A percentile compares a stretch with the other conserved stretches of the same genome.
These are phyloP conservation scores for Nerophis lumbriciformis DNA, from an alignment of 2,113 vertebrate genomes.

Conservation along the genomic window DNA sequence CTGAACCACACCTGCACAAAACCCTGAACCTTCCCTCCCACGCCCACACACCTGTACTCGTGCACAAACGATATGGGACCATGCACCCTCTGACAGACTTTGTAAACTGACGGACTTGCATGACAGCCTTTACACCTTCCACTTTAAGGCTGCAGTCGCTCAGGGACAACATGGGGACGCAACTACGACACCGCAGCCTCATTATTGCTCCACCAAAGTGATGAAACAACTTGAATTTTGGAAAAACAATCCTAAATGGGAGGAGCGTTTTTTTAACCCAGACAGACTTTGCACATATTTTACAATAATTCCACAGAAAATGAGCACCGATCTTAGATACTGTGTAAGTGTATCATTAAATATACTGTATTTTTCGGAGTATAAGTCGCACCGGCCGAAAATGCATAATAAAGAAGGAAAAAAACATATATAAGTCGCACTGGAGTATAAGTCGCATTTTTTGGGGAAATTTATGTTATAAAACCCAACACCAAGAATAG, in stretches of 20 bases:
- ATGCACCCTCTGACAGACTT: constrained; percentile 12
- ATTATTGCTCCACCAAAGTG: constrained; percentile 45
- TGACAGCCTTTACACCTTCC: constrained; percentile 7
- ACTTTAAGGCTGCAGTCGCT: constrained; percentile 28
- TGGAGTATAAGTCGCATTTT: too few species aligned
- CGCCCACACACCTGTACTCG: constrained; percentile 27
- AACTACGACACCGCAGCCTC: constrained; percentile 37
- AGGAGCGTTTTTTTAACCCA: neutral
- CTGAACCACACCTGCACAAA: constrained; percentile 79
- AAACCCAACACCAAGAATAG: too few species aligned
- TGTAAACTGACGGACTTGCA: neutral
- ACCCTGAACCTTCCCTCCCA: constrained; percentile 22
- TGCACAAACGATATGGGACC: constrained; percentile 5
- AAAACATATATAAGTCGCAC: too few species aligned
- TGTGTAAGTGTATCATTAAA: too few species aligned
- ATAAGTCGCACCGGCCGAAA: too few species aligned
- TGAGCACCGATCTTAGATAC: neutral
- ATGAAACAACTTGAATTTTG: constrained; percentile 47
- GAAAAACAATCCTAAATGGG: constrained; percentile 13
- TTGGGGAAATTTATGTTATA: too few species aligned
- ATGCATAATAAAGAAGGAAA: too few species aligned
- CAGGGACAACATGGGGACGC: constrained; percentile 29
- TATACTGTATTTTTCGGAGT: too few species aligned
- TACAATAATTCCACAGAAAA: neutral
- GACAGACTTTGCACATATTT: too few species aligned